phyloP scores from a whole-genome alignment of 2,113 vertebrate species.

The Corydoras maculifer region DNA sequence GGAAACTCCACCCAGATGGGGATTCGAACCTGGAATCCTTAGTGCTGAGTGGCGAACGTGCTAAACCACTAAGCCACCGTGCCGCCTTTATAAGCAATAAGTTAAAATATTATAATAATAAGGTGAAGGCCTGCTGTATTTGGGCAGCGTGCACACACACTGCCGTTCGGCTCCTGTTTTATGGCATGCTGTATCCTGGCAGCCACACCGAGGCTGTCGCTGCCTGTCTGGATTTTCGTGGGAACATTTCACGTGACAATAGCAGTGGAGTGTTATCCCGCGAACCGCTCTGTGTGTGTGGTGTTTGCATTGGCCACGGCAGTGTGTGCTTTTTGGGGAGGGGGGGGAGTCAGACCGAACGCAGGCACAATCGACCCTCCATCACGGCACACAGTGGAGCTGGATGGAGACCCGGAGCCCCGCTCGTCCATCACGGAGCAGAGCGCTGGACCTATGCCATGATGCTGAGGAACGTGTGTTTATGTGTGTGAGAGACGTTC shows the following conservation, averaged over 20 bases:
- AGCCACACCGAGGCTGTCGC: neutral
- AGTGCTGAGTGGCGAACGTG: too few species aligned
- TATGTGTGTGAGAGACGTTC: slow-evolving; percentile 15
- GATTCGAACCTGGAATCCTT: too few species aligned
- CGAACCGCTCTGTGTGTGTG: slow-evolving; percentile 44
- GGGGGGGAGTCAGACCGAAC: slow-evolving; percentile 47
- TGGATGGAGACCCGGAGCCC: slow-evolving; percentile 40
- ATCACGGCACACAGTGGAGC: slow-evolving; percentile 32
- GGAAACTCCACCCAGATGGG: too few species aligned
- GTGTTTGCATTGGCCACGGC: slow-evolving; percentile 63
- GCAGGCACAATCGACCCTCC: slow-evolving; percentile 49
- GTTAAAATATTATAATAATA: too few species aligned
- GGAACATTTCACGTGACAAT: slow-evolving; percentile 61
- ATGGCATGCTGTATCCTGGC: neutral
- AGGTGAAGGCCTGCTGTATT: too few species aligned
- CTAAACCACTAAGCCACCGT: too few species aligned
- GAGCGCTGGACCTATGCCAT: slow-evolving; percentile 51
- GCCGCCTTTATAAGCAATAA: too few species aligned
- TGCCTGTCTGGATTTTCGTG: slow-evolving; percentile 47
- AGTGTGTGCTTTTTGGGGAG: slow-evolving; percentile 49
- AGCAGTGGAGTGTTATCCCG: slow-evolving; percentile 44
- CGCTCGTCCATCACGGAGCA: slow-evolving; percentile 60
- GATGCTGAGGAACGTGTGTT: slow-evolving; percentile 37
- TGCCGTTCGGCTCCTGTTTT: neutral
- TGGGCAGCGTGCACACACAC: neutral